Conservation (phyloP, 2,888 invertebrate genomes). For the Schizaphis graminum region DNA sequence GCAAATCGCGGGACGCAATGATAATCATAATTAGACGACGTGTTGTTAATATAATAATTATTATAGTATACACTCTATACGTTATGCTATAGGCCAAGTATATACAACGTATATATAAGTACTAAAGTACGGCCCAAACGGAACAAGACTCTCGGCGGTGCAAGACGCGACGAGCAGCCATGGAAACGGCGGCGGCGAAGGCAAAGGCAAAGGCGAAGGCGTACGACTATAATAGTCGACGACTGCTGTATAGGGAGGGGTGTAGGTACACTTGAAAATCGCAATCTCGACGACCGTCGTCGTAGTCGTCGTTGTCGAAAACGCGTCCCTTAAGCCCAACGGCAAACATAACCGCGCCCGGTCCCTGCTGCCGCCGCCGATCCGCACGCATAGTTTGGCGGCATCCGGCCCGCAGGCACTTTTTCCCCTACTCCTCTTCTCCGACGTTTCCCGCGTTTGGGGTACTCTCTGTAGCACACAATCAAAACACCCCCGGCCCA, state of each 20-base stretch:
- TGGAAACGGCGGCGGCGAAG: not conserved
- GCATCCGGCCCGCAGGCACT: conserved; percentile 62
- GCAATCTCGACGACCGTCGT: conserved; percentile 63
- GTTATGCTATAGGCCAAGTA: not conserved
- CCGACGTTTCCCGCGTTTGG: not conserved
- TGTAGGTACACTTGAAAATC: conserved; percentile 57
- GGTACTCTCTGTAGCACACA: conserved; percentile 48
- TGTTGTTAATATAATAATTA: not conserved
- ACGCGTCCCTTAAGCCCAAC: conserved; percentile 65
- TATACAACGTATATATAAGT: not conserved
- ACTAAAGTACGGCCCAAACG: not conserved
- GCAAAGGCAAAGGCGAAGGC: conserved; percentile 35
- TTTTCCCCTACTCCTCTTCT: conserved; percentile 40
- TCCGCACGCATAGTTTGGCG: conserved; percentile 50
- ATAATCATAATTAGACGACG: not conserved
- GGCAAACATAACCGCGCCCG: conserved; percentile 63
- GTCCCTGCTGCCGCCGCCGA: not conserved
- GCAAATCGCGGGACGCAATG: not conserved
- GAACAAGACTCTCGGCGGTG: not conserved
- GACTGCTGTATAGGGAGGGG: not conserved
- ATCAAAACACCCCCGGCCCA: conserved; percentile 49
- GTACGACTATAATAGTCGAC: conserved; percentile 32
- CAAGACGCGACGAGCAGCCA: not conserved
- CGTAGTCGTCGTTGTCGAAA: conserved; percentile 57
- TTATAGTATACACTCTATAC: no score